phyloP scores from a whole-genome alignment of 2,797 vertebrate genomes.

The Cephalopachus bancanus region DNA sequence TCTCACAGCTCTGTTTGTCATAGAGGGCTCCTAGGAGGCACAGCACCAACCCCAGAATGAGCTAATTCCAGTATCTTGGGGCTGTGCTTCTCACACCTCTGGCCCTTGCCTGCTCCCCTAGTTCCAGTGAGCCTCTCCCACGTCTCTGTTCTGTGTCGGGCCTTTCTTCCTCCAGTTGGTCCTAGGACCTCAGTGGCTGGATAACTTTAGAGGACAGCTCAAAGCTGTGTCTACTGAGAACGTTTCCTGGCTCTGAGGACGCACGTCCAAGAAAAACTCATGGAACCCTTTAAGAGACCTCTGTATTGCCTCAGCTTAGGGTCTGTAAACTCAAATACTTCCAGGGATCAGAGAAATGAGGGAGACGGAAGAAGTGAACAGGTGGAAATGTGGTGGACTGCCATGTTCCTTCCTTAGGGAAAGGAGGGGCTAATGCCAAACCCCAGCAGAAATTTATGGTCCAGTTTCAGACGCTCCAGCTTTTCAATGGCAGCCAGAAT shows the following conservation, averaged over 20 bases:
- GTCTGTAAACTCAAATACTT: background rate
- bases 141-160: background rate
- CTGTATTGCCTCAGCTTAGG: background rate
- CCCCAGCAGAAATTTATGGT: background rate
- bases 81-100: background rate
- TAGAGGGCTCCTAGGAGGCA: background rate
- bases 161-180: background rate
- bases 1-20: background rate
- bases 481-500: background rate
- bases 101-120: background rate
- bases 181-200: background rate
- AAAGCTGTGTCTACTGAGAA: background rate
- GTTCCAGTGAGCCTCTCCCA: background rate
- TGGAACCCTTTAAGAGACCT: background rate
- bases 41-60: background rate
- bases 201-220: background rate
- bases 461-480: background rate
- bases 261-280: background rate
- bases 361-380: background rate
- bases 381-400: background rate
- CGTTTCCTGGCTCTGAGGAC: background rate
- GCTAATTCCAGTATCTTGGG: background rate
- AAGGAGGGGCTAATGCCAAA: background rate
- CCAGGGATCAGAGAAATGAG: background rate
- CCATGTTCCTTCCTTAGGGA: background rate